Evolutionary conservation across 2,888 invertebrate species (phyloP).

Genomic region (Steromphala cineraria): DNA sequence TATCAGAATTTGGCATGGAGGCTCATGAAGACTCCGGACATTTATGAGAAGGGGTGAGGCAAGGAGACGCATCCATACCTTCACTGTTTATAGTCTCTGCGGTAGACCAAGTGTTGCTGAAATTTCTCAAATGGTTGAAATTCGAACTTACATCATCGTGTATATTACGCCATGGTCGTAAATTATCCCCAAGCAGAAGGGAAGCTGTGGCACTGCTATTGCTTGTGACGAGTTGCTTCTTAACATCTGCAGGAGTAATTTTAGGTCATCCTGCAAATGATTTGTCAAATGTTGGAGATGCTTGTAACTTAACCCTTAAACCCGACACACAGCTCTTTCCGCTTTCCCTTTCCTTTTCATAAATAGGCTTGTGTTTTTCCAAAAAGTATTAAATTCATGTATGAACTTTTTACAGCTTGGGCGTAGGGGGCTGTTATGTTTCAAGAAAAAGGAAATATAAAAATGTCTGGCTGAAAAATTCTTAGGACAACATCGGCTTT

Average conservation of each 20-base stretch:
- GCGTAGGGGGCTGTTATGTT: neutral
- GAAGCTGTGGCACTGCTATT: neutral
- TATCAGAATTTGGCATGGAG: neutral
- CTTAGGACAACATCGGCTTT: conserved; percentile 8
- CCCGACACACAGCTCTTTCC: neutral
- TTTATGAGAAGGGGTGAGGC: neutral
- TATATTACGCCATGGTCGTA: neutral
- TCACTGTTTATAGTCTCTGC: neutral
- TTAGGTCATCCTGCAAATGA: conserved; percentile 4
- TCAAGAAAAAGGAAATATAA: neutral
- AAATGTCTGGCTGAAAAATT: neutral
- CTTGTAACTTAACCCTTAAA: conserved; percentile 14
- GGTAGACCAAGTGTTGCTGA: conserved; percentile 11
- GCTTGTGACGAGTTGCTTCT: neutral
- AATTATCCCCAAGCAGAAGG: neutral
- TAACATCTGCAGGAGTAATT: conserved; percentile 1
- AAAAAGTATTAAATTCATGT: neutral
- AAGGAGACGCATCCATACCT: too few relatives aligned
- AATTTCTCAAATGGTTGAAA: conserved; percentile 19
- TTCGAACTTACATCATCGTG: neutral
- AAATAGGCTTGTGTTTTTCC: neutral
- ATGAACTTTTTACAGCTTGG: neutral
- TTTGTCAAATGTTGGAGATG: conserved; percentile 10
- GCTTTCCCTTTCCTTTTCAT: neutral
- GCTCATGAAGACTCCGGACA: neutral